Evolutionary conservation across 92 coral and sea anemone genomes (phyloP), one percentile per base, ranked within the genome.

Genomic region (Zoanthus sansibaricus): DNA sequence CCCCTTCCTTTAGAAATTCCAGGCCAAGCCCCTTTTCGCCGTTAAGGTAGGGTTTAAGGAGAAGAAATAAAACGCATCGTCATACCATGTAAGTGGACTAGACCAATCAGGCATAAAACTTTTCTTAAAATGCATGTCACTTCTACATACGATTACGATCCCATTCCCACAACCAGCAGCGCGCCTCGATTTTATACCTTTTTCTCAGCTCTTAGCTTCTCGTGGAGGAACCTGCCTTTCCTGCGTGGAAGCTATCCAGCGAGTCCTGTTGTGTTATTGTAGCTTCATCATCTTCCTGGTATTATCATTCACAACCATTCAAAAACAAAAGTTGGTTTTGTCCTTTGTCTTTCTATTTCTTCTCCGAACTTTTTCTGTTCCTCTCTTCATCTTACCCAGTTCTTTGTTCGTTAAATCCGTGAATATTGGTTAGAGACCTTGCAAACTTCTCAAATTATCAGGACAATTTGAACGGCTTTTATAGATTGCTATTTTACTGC

Each of bases 41-140:
- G 10, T 72, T 72, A 72, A 42, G 54, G 55, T 33, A 72, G 77
- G 77, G 55, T 68, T 69, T 72, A 72, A 72, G 21, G 49, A 37
- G 55, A 72, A 72, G 8, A 72, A 72, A 44, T 72, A 72, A 72
- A 13, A 72, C 51, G n/a, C 10, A 42, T 72, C 77, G 77, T 72
- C 77, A 31, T 68, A 21, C 18, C 8, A 7, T 68, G 13, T 68
- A 21, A 9, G 11, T 3, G 42, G 42, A 20, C 42, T 68, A 68
- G 72, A 68, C 72, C 42, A 68, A 68, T 68, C 72, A 68, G 12
- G 11, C 11, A 68, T 68, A 25, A 25, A 25, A 20, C 12, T 68
- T 68, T 68, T 30, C 1, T 3, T 3, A 21, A 68, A 68, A 68
- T 3, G 3, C 72, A 17, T 21, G 9, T 11, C 20, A 14, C 21